Evolutionary conservation across 1,140 invertebrate genomes (phyloP).

Genomic region (Chymomyza costata): DNA sequence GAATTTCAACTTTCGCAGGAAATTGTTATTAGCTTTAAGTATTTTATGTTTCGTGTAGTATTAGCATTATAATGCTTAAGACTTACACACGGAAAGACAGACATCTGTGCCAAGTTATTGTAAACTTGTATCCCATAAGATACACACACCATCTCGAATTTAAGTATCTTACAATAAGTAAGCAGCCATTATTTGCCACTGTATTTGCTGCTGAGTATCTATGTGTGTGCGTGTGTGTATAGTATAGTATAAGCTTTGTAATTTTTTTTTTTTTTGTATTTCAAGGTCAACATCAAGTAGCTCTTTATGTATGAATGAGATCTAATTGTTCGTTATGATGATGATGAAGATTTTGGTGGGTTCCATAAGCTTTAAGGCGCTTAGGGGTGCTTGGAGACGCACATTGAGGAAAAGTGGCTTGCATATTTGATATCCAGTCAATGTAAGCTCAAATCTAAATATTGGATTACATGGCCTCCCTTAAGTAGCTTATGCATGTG

Average conservation of each 20-base stretch:
- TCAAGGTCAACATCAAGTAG: conserved; percentile 61
- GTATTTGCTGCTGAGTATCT: too few relatives aligned
- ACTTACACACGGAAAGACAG: too few relatives aligned
- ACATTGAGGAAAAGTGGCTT: conserved; percentile 19
- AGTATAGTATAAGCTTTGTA: conserved; percentile 48
- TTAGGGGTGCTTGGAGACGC: conserved; percentile 4
- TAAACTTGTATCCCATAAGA: too few relatives aligned
- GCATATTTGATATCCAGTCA: conserved; percentile 10
- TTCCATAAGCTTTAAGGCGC: conserved; percentile 20
- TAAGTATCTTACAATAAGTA: too few relatives aligned
- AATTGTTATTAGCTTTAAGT: too few relatives aligned
- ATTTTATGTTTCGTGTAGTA: too few relatives aligned
- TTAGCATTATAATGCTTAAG: too few relatives aligned
- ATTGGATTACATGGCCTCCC: conserved; percentile 40
- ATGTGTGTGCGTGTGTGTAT: background rate
- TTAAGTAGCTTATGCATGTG: conserved; percentile 4
- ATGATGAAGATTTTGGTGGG: conserved; percentile 25
- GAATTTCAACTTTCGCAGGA: too few relatives aligned
- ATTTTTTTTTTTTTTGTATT: conserved; percentile 38
- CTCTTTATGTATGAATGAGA: conserved; percentile 67
- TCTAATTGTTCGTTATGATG: conserved; percentile 62
- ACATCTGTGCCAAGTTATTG: too few relatives aligned
- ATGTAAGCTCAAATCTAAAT: conserved; percentile 44
- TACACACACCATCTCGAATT: too few relatives aligned
- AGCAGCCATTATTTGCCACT: too few relatives aligned